Base-by-base conservation (phyloP, 2,888 invertebrate genomes). In the Salticus scenicus region DNA sequence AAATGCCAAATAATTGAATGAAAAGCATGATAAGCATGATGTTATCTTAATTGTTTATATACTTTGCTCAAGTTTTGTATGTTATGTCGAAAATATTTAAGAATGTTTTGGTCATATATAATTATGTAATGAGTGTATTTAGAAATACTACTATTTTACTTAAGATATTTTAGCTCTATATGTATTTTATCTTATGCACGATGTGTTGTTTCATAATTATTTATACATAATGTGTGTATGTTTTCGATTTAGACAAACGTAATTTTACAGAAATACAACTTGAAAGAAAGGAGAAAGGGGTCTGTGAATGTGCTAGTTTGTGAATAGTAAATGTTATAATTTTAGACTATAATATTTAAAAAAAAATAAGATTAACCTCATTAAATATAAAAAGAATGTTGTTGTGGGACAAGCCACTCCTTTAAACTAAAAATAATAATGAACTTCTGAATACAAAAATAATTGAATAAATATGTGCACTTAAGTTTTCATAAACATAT, bases 101-200 rank as follows among this genome's bases (percentile, higher is more conserved):
- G 17, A 47, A 47, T 47, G 47, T 47, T 47, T 12, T 47, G 47
- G 17, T 57, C 57, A 24, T 57, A 17, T 4, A n/a, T 57, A 57
- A 4, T 57, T 57, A 57, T 57, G 57, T 57, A 57, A n/a, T 57
- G 57, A 57, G 24, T 57, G 57, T 57, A 57, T 57, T 57, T 57
- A 57, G 57, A 20, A 57, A 57, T 57, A 57, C 57, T 2, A 24
- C 20, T 57, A 57, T 57, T 57, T 57, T 57, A 57, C 57, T 57
- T 57, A 57, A 24, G 20, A 24, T 57, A 12, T 57, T 57, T 57
- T 57, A 57, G 20, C 57, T 57, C 57, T 57, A 24, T 57, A 17
- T 57, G 57, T 57, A 24, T 12, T 57, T 57, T 24, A 57, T 24
- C 57, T 20, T 57, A 24, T 57, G 57, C 57, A 57, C 57, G 20